Conservation (phyloP, 2,113 vertebrate genomes). For the Artemisiospiza belli region DNA sequence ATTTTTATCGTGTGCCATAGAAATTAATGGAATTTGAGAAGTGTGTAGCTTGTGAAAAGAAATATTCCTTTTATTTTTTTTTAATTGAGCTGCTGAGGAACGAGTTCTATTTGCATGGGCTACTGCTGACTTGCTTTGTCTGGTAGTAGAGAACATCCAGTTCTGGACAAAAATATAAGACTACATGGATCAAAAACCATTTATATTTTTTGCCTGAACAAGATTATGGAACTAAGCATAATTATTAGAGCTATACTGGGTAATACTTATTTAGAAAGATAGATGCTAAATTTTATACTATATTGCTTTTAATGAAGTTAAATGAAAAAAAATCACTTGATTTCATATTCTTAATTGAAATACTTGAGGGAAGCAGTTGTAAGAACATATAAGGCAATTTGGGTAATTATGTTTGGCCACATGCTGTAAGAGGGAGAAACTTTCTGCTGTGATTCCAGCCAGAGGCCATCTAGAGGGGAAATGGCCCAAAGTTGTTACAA, state of each 20-base stretch:
- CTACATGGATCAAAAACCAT: background rate
- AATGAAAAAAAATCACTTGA: background rate
- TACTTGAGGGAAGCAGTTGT: background rate
- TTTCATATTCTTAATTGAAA: background rate
- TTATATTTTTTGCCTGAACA: background rate
- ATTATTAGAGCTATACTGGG: background rate
- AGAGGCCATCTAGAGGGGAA: background rate
- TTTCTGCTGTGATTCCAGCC: background rate
- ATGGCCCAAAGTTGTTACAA: background rate
- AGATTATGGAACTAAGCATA: background rate
- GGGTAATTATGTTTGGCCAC: background rate
- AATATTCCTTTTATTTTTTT: background rate
- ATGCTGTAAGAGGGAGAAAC: background rate
- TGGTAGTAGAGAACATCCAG: slow-evolving; percentile 9
- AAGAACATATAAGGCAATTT: background rate
- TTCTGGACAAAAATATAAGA: slow-evolving; percentile 30
- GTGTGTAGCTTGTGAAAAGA: background rate
- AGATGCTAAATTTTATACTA: background rate
- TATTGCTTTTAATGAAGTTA: background rate
- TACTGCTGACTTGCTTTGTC: slow-evolving; percentile 44
- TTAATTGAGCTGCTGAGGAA: background rate
- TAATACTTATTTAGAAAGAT: background rate
- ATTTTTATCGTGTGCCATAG: slow-evolving; percentile 33
- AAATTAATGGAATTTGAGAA: slow-evolving; percentile 21
- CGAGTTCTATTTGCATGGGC: slow-evolving; percentile 39